Base-by-base conservation (phyloP, 2,888 invertebrate genomes). In the Parelbella ahira region DNA sequence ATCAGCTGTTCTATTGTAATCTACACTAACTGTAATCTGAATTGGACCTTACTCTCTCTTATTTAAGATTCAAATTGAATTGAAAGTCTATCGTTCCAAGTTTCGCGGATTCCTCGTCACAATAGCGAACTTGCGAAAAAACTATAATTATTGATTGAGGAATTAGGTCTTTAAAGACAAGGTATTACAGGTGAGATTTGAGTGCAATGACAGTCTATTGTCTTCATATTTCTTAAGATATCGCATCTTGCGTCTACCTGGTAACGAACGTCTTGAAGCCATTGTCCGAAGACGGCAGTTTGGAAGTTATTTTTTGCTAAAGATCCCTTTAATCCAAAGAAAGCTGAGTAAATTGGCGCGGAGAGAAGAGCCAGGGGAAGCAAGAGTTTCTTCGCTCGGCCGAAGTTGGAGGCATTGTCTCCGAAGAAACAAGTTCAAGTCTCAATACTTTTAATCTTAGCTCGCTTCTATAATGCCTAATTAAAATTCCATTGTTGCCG, bases 201-300 rank as follows among this genome's bases (percentile, higher is more conserved):
- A n/a, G n/a, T n/a, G n/a, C n/a, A n/a, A n/a, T n/a, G n/a, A n/a
- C n/a, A n/a, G n/a, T 15, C 49, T 46, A 56, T 68, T 63, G 64
- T 67, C 50, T 46, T 13, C 41, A 9, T 45, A 52, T 71, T 77
- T 77, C 82, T 81, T 78, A 81, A 80, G 81, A 73, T 69, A 68
- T 72, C 64, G 67, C 80, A 82, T 84, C 82, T 84, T 83, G 73
- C 72, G 56, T 60, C 62, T 82, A 86, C 86, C 86, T 84, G 84
- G 58, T 46, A 58, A 58, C 47, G 29, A 55, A 37, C 53, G 58
- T 62, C 58, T 62, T 61, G 51, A 45, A n/a, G 53, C 50, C 58
- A 63, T 79, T 79, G 74, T 79, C 63, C 54, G 58, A 20, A 34
- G 48, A 48, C 39, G 34, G 54, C 63, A 60, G 66, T 66, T 58